Base-by-base conservation (phyloP, 2,113 vertebrate species). In the Origma solitaria region DNA sequence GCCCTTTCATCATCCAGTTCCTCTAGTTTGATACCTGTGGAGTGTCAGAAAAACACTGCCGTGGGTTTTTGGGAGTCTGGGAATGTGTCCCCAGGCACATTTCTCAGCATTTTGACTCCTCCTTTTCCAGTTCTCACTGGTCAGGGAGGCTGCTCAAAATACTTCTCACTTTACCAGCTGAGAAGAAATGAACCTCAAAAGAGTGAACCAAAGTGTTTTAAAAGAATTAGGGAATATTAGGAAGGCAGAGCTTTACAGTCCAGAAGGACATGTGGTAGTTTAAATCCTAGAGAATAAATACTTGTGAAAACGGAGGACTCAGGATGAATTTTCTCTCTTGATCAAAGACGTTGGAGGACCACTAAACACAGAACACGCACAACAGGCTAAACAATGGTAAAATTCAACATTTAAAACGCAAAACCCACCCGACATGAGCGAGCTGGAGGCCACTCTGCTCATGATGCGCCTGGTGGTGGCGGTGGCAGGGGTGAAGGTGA, bases 1-100 rank as follows among this genome's bases (percentile, higher is more conserved):
- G 98, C 97, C 54, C 95, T 97, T 91, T 99, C 98, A 7, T 95
- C 97, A 50, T 97, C 90, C 78, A 98, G 83, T 88, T 97, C 96
- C 71, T 98, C 94, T 73, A 98, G 90, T 11, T 47, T 95, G 50
- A 98, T 91, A 42, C 95, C 97, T 97, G 90, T 92, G 96, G 84
- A 22, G 80, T 11, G 15, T 19, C 66, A 84, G 47, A 40, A 78
- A 80, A 86, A 69, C 0, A 31, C 1, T 65, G 38, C 37, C 6
- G 2, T 87, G 64, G 89, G 57, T 17, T 62, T 28, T 60, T 28
- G 38, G 10, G n/a, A 37, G 30, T 28, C 22, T 86, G 49, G 31
- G 69, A 75, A 11, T 2, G 12, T 2, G 4, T 35, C 33, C 50
- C 22, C 10, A 25, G 83, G 24, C 11, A n/a, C 0, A 22, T 40